Percentiles rank a stretch among this genome's conserved stretches.
phyloP scores from a whole-genome alignment of 2,888 invertebrate species.

The Tetranychus truncatus region DNA sequence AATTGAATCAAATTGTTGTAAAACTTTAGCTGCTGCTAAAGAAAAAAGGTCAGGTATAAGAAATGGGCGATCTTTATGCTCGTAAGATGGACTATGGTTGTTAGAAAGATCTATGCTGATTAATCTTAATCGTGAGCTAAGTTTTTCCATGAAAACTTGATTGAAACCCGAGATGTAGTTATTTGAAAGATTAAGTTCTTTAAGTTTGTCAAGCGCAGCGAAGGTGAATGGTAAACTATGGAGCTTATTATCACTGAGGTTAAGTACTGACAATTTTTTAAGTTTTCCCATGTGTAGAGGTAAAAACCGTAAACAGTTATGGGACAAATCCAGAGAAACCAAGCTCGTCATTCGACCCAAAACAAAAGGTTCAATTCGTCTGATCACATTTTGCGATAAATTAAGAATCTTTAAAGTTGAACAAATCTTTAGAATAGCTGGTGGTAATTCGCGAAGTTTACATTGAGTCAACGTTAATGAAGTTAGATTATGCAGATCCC shows the following conservation, averaged over 20 bases:
- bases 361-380: neutral
- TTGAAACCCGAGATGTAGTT: neutral
- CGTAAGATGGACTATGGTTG: neutral
- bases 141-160: neutral
- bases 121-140: neutral
- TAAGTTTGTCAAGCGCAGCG: neutral
- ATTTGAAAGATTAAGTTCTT: neutral
- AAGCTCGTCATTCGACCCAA: neutral
- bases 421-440: neutral
- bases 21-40: neutral
- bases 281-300: neutral
- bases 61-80: neutral
- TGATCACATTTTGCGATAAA: neutral
- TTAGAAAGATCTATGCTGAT: neutral
- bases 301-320: neutral
- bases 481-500: neutral
- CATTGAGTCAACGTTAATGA: neutral
- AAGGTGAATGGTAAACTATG: neutral
- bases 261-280: neutral
- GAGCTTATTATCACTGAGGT: neutral
- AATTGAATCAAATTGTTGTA: neutral
- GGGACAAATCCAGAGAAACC: neutral
- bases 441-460: neutral
- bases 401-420: neutral
- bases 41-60: conserved; percentile 4